Base-by-base conservation (phyloP, 2,888 invertebrate genomes). In the Horisme vitalbata region DNA sequence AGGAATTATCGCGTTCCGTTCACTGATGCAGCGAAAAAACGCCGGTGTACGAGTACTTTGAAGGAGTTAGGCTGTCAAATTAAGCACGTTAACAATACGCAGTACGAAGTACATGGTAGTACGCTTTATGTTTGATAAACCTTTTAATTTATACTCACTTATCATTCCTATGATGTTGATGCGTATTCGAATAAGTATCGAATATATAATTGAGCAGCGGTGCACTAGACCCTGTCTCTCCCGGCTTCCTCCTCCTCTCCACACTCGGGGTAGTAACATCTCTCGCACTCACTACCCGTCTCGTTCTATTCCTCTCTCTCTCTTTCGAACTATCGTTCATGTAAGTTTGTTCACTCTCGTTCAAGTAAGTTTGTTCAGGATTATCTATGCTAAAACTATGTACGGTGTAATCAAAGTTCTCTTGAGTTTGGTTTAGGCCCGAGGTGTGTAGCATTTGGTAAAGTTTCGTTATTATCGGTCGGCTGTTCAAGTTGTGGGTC, bases 151-250 rank as follows among this genome's bases (percentile, higher is more conserved):
- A 14, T 46, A 66, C 78, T 81, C 60, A 88, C 87, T 83, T 86
- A 41, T 83, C 84, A 65, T 83, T 85, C 46, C 79, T 79, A 52
- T 86, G 86, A 49, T 87, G 87, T 8, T 83, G 81, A 65, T 89
- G 88, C 38, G 82, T 78, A 56, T 83, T 87, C 0, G 86, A 79
- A 59, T 88, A 86, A 2, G 88, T 79, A 60, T 89, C 89, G 52
- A 88, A 89, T 62, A 89, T 89, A 54, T 88, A 88, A 61, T 89
- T 89, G 14, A 89, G 72, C 9, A 89, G 58, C 0, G 88, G 88
- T 0, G 89, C 81, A 55, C 83, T 87, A 0, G 89, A 87, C 0
- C 88, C 88, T 0, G 83, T 74, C 45, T 88, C 89, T 0, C 86
- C 85, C 6, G 80, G 77, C 50, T 83, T 88, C 11, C 78, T 65